phyloP scores from a whole-genome alignment of 1,140 invertebrate genomes.

The Nilaparvata lugens region DNA sequence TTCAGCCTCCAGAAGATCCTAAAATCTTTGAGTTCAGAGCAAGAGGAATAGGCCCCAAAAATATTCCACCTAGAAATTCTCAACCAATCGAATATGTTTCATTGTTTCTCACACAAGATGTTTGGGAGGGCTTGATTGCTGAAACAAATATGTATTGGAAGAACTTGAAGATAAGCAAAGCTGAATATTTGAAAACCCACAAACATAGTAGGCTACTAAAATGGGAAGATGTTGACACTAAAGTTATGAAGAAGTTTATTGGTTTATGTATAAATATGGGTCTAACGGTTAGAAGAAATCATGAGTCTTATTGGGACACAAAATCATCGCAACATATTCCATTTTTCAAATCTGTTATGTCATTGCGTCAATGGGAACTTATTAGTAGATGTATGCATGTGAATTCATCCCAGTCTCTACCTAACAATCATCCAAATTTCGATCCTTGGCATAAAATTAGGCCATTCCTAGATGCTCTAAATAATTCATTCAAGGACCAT shows the following conservation, averaged over 20 bases:
- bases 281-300: conserved; percentile 9
- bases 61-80: background rate
- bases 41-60: background rate
- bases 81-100: background rate
- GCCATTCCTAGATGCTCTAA: background rate
- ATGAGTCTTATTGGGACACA: background rate
- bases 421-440: background rate
- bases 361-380: background rate
- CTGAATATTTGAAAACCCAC: too few species aligned
- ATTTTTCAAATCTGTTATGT: background rate
- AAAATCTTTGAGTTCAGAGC: conserved; percentile 5
- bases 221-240: conserved; percentile 2
- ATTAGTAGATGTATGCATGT: background rate
- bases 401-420: background rate
- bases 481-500: background rate
- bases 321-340: background rate
- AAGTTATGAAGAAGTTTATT: background rate
- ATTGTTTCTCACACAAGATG: background rate
- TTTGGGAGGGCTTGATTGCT: background rate
- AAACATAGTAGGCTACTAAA: too few species aligned
- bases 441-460: conserved; percentile 7
- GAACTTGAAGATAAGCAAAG: too few species aligned
- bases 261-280: conserved; percentile 8
- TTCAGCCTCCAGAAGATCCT: too few species aligned
- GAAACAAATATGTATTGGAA: background rate